Percentiles rank a stretch among this genome's conserved stretches.
Conservation (phyloP, 2,113 vertebrate genomes). For the Rhinichthys klamathensis region DNA sequence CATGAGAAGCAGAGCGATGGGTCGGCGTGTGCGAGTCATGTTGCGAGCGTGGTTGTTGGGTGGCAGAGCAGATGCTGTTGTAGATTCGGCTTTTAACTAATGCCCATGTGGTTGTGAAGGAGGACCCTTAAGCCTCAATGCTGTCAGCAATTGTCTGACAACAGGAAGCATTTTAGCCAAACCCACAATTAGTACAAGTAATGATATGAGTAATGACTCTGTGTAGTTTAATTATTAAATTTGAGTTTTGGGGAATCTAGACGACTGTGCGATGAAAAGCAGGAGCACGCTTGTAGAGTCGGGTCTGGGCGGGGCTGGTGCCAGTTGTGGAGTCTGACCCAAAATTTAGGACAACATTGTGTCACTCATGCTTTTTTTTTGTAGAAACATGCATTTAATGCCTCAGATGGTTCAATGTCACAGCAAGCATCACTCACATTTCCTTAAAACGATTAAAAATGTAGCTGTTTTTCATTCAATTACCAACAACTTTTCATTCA, state of each 20-base stretch:
- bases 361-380: background rate
- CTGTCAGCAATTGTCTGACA: background rate
- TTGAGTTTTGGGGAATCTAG: background rate
- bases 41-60: background rate
- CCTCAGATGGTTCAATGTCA: background rate
- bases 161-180: background rate
- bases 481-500: background rate
- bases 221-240: background rate
- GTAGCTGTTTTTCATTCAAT: background rate
- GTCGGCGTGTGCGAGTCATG: constrained; percentile 1
- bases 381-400: background rate
- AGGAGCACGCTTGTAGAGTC: background rate
- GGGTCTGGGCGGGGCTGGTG: background rate
- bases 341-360: background rate
- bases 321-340: background rate
- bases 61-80: background rate
- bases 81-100: background rate
- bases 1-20: background rate
- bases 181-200: background rate
- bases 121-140: background rate
- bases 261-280: background rate
- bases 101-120: constrained; percentile 39
- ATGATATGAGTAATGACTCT: background rate
- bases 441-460: too few species aligned
- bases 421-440: background rate